These are phyloP conservation scores for Osedax frankpressi DNA, from an alignment of 2,888 invertebrate species.

Conservation along the genomic window DNA sequence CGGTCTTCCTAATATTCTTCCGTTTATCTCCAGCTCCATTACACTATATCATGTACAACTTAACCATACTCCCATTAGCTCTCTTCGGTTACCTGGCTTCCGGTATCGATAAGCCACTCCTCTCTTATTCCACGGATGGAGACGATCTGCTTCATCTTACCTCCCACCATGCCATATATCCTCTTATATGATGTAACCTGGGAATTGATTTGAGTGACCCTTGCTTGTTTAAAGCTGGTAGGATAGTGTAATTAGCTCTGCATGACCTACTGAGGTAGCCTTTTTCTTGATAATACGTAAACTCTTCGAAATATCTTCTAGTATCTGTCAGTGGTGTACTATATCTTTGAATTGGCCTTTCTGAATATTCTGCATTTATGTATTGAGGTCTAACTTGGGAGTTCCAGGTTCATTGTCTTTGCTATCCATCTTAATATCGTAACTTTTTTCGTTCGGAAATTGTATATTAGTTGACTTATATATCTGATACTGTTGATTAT, in stretches of 20 bases:
- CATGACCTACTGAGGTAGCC: background rate
- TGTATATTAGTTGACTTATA: too few relatives aligned
- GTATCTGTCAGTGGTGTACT: too few relatives aligned
- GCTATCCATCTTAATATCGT: background rate
- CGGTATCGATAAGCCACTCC: background rate
- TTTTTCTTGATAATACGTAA: background rate
- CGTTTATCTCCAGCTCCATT: background rate
- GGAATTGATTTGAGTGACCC: background rate
- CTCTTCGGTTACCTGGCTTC: constrained; percentile 2
- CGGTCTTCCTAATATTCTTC: background rate
- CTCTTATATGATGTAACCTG: background rate
- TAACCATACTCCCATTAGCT: background rate
- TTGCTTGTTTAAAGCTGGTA: background rate
- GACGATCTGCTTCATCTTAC: background rate
- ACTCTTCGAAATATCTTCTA: background rate
- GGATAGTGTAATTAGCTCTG: background rate
- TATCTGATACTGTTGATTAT: background rate
- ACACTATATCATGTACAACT: background rate
- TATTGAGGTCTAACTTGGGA: background rate
- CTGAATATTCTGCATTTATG: background rate
- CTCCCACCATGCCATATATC: background rate
- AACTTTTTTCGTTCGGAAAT: too few relatives aligned
- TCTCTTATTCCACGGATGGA: background rate
- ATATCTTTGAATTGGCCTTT: too few relatives aligned
- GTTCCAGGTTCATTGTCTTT: background rate